Percentiles rank a stretch among this genome's conserved stretches.
Evolutionary conservation across 2,797 vertebrate species (phyloP).

Genomic region (Enteromius unitaeniatus): DNA sequence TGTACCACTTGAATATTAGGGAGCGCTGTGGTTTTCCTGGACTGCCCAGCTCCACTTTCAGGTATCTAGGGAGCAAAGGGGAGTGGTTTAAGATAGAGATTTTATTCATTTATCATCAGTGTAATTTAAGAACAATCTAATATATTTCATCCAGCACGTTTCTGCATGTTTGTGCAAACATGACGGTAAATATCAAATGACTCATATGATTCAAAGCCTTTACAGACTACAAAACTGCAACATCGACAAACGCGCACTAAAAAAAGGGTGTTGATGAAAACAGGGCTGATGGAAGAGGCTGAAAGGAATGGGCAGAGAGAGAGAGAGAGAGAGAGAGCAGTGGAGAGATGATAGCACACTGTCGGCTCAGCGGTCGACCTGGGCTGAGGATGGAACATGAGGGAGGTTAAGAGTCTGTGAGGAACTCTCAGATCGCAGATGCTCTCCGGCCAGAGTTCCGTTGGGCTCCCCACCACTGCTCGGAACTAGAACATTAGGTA

Average conservation of each 20-base stretch:
- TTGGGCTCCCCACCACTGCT: constrained; percentile 75
- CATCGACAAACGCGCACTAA: constrained; percentile 24
- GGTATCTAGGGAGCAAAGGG: constrained; percentile 70
- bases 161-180: constrained; percentile 9
- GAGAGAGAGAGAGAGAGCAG: neutral
- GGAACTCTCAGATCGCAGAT: constrained; percentile 79
- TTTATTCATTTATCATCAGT: neutral
- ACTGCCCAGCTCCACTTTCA: constrained; percentile 78
- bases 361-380: constrained; percentile 75
- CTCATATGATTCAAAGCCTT: neutral
- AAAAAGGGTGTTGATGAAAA: neutral
- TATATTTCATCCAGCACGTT: constrained; percentile 2
- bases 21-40: constrained; percentile 73
- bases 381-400: constrained; percentile 80
- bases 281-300: neutral
- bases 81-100: neutral
- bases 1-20: constrained; percentile 74
- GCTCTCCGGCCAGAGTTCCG: constrained; percentile 72
- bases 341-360: constrained; percentile 35
- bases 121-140: neutral
- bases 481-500: constrained; percentile 76
- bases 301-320: neutral
- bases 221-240: neutral
- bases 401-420: constrained; percentile 76
- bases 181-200: neutral